phyloP scores from a whole-genome alignment of 2,797 vertebrate genomes.

The Cynopterus sphinx region DNA sequence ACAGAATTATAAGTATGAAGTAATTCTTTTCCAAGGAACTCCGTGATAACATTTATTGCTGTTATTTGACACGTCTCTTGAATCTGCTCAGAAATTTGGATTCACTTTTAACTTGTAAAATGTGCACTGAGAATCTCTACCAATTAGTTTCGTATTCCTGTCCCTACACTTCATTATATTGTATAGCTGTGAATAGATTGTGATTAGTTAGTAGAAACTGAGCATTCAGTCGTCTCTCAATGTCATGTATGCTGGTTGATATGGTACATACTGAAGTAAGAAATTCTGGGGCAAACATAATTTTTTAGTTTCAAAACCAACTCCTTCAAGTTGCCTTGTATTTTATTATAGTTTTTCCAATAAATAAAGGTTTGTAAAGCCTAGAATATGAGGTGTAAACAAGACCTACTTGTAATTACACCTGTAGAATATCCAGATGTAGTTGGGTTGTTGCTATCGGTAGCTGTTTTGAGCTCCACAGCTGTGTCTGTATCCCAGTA shows the following conservation, averaged over 20 bases:
- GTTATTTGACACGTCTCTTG: background rate
- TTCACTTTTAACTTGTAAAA: background rate
- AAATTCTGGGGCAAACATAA: background rate
- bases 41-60: background rate
- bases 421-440: background rate
- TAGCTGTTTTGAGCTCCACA: background rate
- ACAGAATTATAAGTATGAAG: background rate
- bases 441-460: background rate
- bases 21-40: background rate
- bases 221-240: background rate
- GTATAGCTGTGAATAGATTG: background rate
- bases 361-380: background rate
- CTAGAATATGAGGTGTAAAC: background rate
- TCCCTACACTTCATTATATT: background rate
- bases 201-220: background rate
- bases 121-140: background rate
- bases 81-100: background rate
- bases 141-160: background rate
- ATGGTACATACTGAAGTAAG: background rate
- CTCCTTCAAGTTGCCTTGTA: background rate
- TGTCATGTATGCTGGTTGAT: background rate
- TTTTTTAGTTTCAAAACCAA: background rate
- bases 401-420: background rate
- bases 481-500: background rate
- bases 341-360: background rate